Evolutionary conservation across 2,888 invertebrate species (phyloP).

Genomic region (Drosophila emarginata): DNA sequence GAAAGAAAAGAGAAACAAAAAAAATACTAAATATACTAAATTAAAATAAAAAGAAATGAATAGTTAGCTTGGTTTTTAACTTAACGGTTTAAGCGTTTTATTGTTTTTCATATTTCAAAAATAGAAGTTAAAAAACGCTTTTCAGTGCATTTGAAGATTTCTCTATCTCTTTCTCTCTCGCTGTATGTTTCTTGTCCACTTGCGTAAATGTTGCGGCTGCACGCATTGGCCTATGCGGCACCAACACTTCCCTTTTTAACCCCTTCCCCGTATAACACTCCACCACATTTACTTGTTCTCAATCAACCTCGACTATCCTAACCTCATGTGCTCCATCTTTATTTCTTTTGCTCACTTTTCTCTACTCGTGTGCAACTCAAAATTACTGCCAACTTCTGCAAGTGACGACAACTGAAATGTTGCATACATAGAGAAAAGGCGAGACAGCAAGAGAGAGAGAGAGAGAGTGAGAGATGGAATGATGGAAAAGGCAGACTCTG

Average conservation of each 20-base stretch:
- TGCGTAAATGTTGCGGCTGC: slow-evolving; percentile 63
- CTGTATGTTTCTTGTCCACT: slow-evolving; percentile 29
- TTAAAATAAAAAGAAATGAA: neutral
- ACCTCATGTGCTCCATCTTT: neutral
- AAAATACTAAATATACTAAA: slow-evolving; percentile 9
- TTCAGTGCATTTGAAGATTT: slow-evolving; percentile 29
- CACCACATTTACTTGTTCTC: neutral
- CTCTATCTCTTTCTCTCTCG: slow-evolving; percentile 6
- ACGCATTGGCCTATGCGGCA: slow-evolving; percentile 54
- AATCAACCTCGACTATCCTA: slow-evolving; percentile 4
- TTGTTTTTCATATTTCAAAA: too few relatives aligned
- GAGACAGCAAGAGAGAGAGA: neutral
- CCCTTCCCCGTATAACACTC: too few relatives aligned
- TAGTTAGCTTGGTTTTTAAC: too few relatives aligned
- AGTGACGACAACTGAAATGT: slow-evolving; percentile 70
- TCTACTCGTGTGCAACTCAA: slow-evolving; percentile 51
- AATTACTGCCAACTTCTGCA: slow-evolving; percentile 74
- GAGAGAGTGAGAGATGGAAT: neutral
- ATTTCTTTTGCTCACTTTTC: slow-evolving; percentile 37
- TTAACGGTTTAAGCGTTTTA: too few relatives aligned
- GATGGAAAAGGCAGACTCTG: slow-evolving; percentile 7
- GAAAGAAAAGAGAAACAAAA: slow-evolving; percentile 20
- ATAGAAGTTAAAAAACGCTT: neutral
- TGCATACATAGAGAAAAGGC: slow-evolving; percentile 41
- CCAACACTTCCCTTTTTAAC: neutral